Evolutionary conservation across 2,888 invertebrate species (phyloP), one percentile per base, ranked within the genome.

Genomic region (Agriopis marginaria): DNA sequence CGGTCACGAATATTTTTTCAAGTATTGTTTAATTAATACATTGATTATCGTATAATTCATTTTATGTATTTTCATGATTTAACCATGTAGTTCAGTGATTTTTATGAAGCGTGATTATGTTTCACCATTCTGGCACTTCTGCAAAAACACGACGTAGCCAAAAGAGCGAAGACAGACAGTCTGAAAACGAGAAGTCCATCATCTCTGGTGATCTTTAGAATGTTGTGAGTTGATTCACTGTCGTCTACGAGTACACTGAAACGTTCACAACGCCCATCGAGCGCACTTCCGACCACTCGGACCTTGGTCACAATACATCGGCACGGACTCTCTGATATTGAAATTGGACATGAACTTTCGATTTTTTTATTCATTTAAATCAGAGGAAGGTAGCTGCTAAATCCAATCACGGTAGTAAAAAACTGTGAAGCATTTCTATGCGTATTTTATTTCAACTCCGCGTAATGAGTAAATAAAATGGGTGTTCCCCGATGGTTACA

Each of bases 211-310:
- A 23, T 23, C 17, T 23, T 23, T 2, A 14, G 14, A 12, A 6
- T 32, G 39, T 39, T 4, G 0, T 0, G n/a, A 69, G 69, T 14
- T 66, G 17, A 53, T 51, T 40, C 17, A 14, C 70, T 70, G 70
- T 32, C 7, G 32, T 49, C 45, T n/a, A 39, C 14, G 12, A 17
- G 8, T 3, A 3, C 7, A 47, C 12, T 64, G 80, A 82, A 81
- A 83, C 85, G 86, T 83, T 84, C 83, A 81, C 82, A 81, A 75
- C 82, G 81, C 80, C 81, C 86, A 83, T 81, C 82, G 83, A 83
- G 80, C 83, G 82, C 86, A 86, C 89, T 92, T 91, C 91, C 90
- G 89, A 87, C 87, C 86, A 89, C 88, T 90, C 88, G 88, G 88
- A 85, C 88, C 75, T 69, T 81, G 81, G 84, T 83, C 87, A 91